Evolutionary conservation across 1,140 invertebrate genomes (phyloP).

Genomic region (Melipona quadrifasciata): DNA sequence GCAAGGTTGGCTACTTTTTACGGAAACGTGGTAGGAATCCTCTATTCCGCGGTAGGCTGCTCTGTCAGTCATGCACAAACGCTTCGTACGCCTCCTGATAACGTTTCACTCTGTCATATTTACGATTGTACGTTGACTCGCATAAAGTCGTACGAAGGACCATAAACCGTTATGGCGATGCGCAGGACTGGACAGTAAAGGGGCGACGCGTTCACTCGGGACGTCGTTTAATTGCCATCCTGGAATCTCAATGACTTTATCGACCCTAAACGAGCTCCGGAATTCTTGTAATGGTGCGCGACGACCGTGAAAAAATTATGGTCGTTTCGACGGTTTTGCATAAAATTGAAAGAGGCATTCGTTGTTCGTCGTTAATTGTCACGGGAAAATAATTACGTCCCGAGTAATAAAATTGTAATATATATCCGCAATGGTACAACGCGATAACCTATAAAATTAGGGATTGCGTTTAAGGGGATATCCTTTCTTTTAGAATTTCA

Average conservation of each 20-base stretch:
- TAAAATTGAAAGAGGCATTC: neutral
- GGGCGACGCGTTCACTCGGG: conserved; percentile 44
- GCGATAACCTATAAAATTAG: neutral
- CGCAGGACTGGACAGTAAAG: conserved; percentile 42
- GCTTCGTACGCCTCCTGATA: conserved; percentile 44
- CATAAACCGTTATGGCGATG: conserved; percentile 63
- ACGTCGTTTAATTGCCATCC: conserved; percentile 51
- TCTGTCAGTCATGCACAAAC: conserved; percentile 46
- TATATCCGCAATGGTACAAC: too few relatives aligned
- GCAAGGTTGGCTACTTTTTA: conserved; percentile 8
- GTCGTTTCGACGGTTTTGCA: neutral
- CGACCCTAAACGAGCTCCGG: conserved; percentile 53
- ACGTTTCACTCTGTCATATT: conserved; percentile 22
- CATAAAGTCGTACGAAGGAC: conserved; percentile 36
- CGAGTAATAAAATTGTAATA: neutral
- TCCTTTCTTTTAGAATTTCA: too few relatives aligned
- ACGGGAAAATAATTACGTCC: neutral
- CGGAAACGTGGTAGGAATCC: neutral
- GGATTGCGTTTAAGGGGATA: neutral
- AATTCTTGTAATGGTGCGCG: conserved; percentile 3
- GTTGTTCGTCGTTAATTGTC: neutral
- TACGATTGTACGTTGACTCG: conserved; percentile 16
- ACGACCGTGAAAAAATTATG: conserved; percentile 8
- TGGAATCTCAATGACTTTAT: conserved; percentile 60
- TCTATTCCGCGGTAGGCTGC: neutral